Evolutionary conservation across 1,140 invertebrate species (phyloP).

Genomic region (Cydia pomonella): DNA sequence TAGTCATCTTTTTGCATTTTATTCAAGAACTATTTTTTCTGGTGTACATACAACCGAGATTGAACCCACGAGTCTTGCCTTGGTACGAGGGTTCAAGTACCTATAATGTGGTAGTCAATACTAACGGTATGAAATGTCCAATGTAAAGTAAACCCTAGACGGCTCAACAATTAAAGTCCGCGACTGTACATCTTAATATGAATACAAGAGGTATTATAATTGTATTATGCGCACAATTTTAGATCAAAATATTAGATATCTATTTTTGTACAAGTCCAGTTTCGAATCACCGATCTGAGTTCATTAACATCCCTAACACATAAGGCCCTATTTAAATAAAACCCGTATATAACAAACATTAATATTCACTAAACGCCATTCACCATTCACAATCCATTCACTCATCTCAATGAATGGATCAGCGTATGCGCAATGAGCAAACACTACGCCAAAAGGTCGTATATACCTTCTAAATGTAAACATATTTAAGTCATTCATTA

Average conservation of each 20-base stretch:
- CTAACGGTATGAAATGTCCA: too few relatives aligned
- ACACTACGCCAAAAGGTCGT: neutral
- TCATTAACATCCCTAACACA: constrained; percentile 5
- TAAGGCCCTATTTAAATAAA: neutral
- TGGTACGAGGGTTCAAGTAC: too few relatives aligned
- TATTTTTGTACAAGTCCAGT: neutral
- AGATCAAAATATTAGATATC: neutral
- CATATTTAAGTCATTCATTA: neutral
- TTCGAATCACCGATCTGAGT: neutral
- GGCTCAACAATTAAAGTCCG: too few relatives aligned
- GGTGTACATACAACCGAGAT: too few relatives aligned
- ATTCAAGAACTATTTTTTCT: too few relatives aligned
- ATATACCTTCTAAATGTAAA: neutral
- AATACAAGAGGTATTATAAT: too few relatives aligned
- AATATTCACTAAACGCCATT: neutral
- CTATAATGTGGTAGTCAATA: too few relatives aligned
- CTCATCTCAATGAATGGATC: constrained; percentile 15
- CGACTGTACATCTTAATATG: too few relatives aligned
- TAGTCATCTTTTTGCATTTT: too few relatives aligned
- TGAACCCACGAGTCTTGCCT: too few relatives aligned
- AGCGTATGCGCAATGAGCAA: neutral
- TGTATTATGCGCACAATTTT: too few relatives aligned
- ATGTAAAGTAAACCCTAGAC: too few relatives aligned
- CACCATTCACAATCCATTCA: constrained; percentile 6
- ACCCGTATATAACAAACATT: neutral